These are phyloP conservation scores for Cossypha polioptera DNA, from an alignment of 2,797 vertebrate species.

Conservation along the genomic window DNA sequence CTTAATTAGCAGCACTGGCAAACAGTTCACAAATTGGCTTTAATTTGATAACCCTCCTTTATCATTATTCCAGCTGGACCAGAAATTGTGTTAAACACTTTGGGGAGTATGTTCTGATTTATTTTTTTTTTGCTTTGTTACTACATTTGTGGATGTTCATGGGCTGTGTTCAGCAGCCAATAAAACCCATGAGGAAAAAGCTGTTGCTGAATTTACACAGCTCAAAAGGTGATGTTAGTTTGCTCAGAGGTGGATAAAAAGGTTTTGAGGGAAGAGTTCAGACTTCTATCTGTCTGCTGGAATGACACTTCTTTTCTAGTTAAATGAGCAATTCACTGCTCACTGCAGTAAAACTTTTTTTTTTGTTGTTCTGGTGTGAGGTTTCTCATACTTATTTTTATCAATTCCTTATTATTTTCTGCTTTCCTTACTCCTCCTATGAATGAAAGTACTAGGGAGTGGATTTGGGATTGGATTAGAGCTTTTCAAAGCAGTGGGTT, in stretches of 20 bases:
- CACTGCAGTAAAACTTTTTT: background rate
- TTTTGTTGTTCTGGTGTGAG: too few relatives aligned
- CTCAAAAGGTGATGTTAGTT: background rate
- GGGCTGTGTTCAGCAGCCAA: background rate
- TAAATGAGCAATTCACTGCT: background rate
- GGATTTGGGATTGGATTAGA: background rate
- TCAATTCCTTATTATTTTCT: background rate
- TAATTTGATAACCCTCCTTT: background rate
- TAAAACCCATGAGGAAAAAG: background rate
- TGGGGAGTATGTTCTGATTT: background rate
- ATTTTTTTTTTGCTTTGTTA: background rate
- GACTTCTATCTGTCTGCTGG: background rate
- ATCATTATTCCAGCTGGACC: background rate
- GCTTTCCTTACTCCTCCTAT: background rate
- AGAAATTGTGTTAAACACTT: background rate
- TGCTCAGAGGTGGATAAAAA: background rate
- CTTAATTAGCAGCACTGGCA: constrained; percentile 17
- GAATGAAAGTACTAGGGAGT: background rate
- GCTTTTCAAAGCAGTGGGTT: background rate
- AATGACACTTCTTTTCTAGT: background rate
- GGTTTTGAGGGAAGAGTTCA: background rate
- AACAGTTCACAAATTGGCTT: constrained; percentile 5
- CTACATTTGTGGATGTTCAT: background rate
- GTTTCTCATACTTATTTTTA: background rate
- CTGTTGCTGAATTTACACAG: background rate